Percentiles rank a stretch among this genome's conserved stretches.
Conservation (phyloP, 2,797 vertebrate species). For the Valencia hispanica region DNA sequence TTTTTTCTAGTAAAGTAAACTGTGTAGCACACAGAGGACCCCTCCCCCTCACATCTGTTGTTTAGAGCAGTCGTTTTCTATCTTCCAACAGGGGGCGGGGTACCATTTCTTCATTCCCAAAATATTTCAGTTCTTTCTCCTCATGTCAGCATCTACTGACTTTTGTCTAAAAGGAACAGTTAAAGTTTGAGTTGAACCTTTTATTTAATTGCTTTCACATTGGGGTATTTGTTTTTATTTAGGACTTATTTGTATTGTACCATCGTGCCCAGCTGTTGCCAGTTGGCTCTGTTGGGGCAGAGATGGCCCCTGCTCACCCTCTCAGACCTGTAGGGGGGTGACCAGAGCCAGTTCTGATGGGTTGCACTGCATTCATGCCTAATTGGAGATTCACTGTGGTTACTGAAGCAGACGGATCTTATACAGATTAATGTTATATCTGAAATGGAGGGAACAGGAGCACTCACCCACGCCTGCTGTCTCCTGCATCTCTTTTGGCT, state of each 20-base stretch:
- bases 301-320: conserved; percentile 59
- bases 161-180: conserved; percentile 59
- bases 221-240: conserved; percentile 26
- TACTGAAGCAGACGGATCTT: conserved; percentile 65
- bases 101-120: conserved; percentile 54
- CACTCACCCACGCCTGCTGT: conserved; percentile 59
- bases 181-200: conserved; percentile 55
- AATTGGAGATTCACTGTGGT: conserved; percentile 75
- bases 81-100: background rate
- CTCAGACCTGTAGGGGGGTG: conserved; percentile 44
- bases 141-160: conserved; percentile 73
- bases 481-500: conserved; percentile 46
- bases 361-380: conserved; percentile 77
- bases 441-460: conserved; percentile 63
- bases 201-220: conserved; percentile 79
- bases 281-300: conserved; percentile 56
- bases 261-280: conserved; percentile 61
- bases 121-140: conserved; percentile 31
- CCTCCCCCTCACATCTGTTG: conserved; percentile 55
- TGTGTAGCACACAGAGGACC: conserved; percentile 53
- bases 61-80: conserved; percentile 59
- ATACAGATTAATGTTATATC: too few species aligned
- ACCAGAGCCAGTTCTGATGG: conserved; percentile 52
- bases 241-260: conserved; percentile 54
- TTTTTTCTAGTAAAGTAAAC: conserved; percentile 33